A percentile compares a stretch with the other conserved stretches of the same genome.
phyloP scores from a whole-genome alignment of 2,797 vertebrate species.

The Apogon hyalosoma region DNA sequence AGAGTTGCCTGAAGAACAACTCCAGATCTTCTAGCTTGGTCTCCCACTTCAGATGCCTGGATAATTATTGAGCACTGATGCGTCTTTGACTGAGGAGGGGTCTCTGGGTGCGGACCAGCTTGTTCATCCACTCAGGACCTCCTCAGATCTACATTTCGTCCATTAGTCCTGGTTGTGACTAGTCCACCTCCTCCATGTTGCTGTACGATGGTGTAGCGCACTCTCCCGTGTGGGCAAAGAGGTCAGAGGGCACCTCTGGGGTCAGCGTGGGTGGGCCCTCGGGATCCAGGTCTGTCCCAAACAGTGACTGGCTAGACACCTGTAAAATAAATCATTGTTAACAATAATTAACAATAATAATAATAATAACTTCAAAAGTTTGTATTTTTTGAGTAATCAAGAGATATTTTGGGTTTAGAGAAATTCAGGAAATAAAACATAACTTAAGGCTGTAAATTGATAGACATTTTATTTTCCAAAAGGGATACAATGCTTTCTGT shows the following conservation, averaged over 20 bases:
- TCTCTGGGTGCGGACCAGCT: slow-evolving; percentile 1
- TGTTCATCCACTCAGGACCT: not conserved
- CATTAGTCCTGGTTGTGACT: slow-evolving; percentile 25
- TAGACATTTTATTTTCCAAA: slow-evolving; percentile 74
- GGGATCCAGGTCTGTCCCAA: slow-evolving; percentile 88
- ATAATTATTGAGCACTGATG: slow-evolving; percentile 51
- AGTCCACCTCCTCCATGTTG: slow-evolving; percentile 99
- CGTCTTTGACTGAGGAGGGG: slow-evolving; percentile 44
- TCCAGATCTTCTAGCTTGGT: slow-evolving; percentile 37
- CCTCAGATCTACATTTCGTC: slow-evolving; percentile 14
- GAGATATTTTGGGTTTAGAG: slow-evolving; percentile 8
- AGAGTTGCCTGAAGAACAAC: slow-evolving; percentile 32
- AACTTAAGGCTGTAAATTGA: slow-evolving; percentile 23
- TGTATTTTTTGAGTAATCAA: not conserved
- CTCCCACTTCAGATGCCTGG: slow-evolving; percentile 48
- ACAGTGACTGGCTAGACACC: slow-evolving; percentile 91
- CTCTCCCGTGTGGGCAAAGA: slow-evolving; percentile 87
- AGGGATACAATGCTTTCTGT: slow-evolving; percentile 46
- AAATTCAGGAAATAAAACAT: not conserved
- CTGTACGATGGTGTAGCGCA: slow-evolving; percentile 91
- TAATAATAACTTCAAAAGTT: too few relatives aligned
- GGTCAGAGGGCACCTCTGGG: slow-evolving; percentile 86
- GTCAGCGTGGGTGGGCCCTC: slow-evolving; percentile 90
- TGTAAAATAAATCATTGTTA: slow-evolving; percentile 87
- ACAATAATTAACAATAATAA: slow-evolving; percentile 39